Percentiles rank a stretch among this genome's conserved stretches.
phyloP scores from a whole-genome alignment of 2,888 invertebrate genomes.

The Physocephala rufipes region DNA sequence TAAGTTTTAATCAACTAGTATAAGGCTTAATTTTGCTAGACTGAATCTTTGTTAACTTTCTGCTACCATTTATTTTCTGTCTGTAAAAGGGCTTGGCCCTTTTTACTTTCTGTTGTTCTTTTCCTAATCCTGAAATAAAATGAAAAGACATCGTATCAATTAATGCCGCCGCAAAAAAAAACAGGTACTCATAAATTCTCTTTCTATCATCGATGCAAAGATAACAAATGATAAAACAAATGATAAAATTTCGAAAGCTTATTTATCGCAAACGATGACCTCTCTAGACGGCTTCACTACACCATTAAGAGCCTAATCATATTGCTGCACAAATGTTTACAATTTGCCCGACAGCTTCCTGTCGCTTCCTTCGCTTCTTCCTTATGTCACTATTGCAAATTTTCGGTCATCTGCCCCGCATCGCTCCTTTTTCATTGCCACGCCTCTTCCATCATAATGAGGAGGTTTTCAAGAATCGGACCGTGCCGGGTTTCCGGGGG shows the following conservation, averaged over 20 bases:
- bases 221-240: slow-evolving; percentile 29
- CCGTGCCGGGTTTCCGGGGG: slow-evolving; percentile 19
- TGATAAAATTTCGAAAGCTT: slow-evolving; percentile 32
- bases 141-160: slow-evolving; percentile 1
- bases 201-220: too few species aligned
- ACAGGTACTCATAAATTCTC: too few species aligned
- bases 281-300: slow-evolving; percentile 37
- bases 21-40: too few species aligned
- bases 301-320: slow-evolving; percentile 61
- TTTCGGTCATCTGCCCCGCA: background rate
- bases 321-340: slow-evolving; percentile 64
- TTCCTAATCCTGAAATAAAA: background rate
- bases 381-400: slow-evolving; percentile 51
- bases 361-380: slow-evolving; percentile 44
- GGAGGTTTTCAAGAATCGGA: background rate
- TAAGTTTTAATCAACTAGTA: too few species aligned
- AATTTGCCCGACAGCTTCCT: slow-evolving; percentile 50
- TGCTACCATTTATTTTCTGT: background rate
- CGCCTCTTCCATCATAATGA: slow-evolving; percentile 18
- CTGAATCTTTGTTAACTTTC: background rate
- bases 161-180: background rate
- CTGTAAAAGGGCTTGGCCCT: background rate
- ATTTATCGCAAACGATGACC: slow-evolving; percentile 5
- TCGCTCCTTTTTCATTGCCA: slow-evolving; percentile 1
- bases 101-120: background rate